A percentile compares a stretch with the other conserved stretches of the same genome.
phyloP scores from a whole-genome alignment of 1,140 invertebrate genomes.

The Pinna nobilis region DNA sequence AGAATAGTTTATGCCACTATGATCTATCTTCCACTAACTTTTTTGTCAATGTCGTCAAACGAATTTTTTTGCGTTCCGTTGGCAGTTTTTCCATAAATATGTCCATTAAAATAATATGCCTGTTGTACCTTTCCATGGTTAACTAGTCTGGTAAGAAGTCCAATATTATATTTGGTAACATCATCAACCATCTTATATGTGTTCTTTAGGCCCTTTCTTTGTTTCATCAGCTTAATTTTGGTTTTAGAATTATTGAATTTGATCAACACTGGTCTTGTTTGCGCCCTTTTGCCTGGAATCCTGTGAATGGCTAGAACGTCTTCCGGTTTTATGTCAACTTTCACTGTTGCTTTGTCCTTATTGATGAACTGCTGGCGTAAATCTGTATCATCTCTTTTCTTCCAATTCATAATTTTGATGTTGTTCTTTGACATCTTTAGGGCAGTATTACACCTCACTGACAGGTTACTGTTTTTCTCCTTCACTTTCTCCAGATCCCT shows the following conservation, averaged over 20 bases:
- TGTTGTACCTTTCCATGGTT: not conserved
- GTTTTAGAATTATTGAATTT: conserved; percentile 7
- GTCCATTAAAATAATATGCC: not conserved
- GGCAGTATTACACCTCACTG: not conserved
- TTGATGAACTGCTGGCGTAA: not conserved
- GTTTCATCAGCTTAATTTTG: not conserved
- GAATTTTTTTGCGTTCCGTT: not conserved
- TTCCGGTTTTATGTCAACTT: not conserved
- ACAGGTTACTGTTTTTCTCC: not conserved
- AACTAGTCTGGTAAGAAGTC: not conserved
- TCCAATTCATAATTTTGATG: conserved; percentile 14
- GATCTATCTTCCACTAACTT: not conserved
- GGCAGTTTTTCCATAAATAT: not conserved
- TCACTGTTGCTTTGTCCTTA: not conserved
- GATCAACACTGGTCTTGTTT: conserved; percentile 4
- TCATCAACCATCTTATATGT: conserved; percentile 5
- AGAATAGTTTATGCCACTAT: too few species aligned
- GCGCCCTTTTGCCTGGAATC: not conserved
- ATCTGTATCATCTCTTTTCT: not conserved
- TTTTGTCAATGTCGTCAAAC: not conserved
- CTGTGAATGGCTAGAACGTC: conserved; percentile 14
- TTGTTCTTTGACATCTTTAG: conserved; percentile 21
- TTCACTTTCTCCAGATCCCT: not conserved
- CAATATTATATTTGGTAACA: conserved; percentile 20
- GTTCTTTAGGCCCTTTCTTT: not conserved